Conservation (phyloP, 2,797 vertebrate genomes). For the Muscicapa striata region DNA sequence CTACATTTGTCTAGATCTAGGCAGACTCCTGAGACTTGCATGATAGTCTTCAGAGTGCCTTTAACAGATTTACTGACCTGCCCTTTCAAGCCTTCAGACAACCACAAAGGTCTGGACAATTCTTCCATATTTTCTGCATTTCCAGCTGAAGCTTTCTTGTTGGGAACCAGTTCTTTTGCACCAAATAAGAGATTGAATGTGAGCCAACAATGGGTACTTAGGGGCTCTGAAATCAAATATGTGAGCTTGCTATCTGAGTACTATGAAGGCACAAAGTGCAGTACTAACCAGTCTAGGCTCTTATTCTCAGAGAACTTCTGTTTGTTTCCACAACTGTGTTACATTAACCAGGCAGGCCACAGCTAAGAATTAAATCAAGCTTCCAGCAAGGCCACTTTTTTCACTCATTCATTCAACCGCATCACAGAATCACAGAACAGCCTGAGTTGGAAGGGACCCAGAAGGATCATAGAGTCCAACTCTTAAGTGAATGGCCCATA, state of each 20-base stretch:
- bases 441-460: not conserved
- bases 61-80: not conserved
- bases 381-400: not conserved
- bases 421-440: not conserved
- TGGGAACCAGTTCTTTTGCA: not conserved
- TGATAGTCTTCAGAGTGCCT: not conserved
- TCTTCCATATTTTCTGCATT: not conserved
- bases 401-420: not conserved
- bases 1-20: not conserved
- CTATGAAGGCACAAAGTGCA: not conserved
- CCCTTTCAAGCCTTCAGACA: not conserved
- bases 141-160: not conserved
- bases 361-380: not conserved
- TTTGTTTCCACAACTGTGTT: not conserved
- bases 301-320: not conserved
- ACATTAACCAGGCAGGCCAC: not conserved
- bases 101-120: not conserved
- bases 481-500: not conserved
- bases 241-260: not conserved
- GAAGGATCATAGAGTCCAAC: not conserved
- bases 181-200: not conserved
- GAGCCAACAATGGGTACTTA: not conserved
- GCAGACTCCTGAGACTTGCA: not conserved
- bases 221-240: not conserved
- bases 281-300: not conserved